Conservation (phyloP, 37 sponge, comb jelly and placozoan species). For the Halisarca cf. caerulea region DNA sequence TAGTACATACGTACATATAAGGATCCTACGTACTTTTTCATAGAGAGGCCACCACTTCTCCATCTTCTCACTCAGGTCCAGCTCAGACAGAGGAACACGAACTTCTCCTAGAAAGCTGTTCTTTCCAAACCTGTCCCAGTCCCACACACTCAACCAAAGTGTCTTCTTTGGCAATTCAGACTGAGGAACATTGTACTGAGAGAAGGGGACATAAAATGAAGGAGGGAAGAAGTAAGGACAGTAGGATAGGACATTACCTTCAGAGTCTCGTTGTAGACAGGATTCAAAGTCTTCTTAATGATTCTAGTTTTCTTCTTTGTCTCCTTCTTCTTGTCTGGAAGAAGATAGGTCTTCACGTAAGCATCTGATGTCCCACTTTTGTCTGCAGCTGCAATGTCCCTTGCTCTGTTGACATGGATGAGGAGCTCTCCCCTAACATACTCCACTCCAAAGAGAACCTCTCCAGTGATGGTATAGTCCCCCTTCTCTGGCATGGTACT, state of each 20-base stretch:
- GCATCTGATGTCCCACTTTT: constrained; percentile 55
- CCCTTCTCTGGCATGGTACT: constrained; percentile 16
- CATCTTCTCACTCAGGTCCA: constrained; percentile 47
- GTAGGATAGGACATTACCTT: constrained; percentile 28
- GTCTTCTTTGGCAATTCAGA: constrained; percentile 21
- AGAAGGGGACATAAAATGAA: not conserved
- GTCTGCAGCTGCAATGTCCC: constrained; percentile 55
- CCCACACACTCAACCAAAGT: constrained; percentile 73
- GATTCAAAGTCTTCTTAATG: constrained; percentile 43
- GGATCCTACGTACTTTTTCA: constrained; percentile 59
- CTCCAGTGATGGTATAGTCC: constrained; percentile 25
- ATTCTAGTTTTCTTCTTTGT: constrained; percentile 68
- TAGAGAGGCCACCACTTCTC: constrained; percentile 55
- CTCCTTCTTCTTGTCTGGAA: constrained; percentile 67
- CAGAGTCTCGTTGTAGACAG: constrained; percentile 53
- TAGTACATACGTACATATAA: no score
- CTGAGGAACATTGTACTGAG: constrained; percentile 31
- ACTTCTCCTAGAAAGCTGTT: constrained; percentile 76
- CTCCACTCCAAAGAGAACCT: constrained; percentile 46
- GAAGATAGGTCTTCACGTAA: constrained; percentile 74
- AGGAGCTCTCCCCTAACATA: constrained; percentile 36
- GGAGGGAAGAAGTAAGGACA: not conserved
- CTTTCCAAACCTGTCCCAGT: constrained; percentile 65
- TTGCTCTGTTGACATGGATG: constrained; percentile 32
- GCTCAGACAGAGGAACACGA: constrained; percentile 46